Evolutionary conservation across 2,888 invertebrate genomes (phyloP).

Genomic region (Tortricodes alternella): DNA sequence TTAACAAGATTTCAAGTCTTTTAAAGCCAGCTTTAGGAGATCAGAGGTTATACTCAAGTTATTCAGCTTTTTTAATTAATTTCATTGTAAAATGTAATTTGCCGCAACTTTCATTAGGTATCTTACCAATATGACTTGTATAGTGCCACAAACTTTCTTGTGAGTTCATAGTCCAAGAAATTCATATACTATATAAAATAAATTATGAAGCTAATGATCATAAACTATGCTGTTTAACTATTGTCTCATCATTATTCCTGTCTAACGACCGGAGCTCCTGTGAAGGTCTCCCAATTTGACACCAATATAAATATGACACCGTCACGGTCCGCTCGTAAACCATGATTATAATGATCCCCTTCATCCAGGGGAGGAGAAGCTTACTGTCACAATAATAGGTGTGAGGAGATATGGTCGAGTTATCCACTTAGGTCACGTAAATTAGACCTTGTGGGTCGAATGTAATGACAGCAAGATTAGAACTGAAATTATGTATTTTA

Average conservation of each 20-base stretch:
- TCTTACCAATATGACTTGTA: too few species aligned
- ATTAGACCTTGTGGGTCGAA: conserved; percentile 11
- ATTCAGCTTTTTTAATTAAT: too few species aligned
- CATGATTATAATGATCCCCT: conserved; percentile 26
- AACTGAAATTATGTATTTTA: neutral
- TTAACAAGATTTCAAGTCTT: neutral
- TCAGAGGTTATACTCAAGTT: neutral
- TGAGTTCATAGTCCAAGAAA: too few species aligned
- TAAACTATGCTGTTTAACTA: neutral
- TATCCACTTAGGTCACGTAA: conserved; percentile 17
- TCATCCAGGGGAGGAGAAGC: conserved; percentile 13
- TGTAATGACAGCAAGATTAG: neutral
- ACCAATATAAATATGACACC: conserved; percentile 44
- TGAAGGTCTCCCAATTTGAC: conserved; percentile 39
- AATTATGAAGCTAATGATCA: neutral
- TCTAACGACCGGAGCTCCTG: conserved; percentile 13
- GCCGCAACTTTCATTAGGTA: too few species aligned
- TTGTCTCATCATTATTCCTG: conserved; percentile 11
- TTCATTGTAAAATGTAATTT: too few species aligned
- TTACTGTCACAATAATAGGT: conserved; percentile 22
- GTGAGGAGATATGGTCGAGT: conserved; percentile 16
- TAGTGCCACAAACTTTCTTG: too few species aligned
- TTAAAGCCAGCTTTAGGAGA: neutral
- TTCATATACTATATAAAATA: neutral
- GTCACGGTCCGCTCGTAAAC: conserved; percentile 18